phyloP scores from a whole-genome alignment of 64 coral and sea anemone species.

The Cladopsammia gracilis region DNA sequence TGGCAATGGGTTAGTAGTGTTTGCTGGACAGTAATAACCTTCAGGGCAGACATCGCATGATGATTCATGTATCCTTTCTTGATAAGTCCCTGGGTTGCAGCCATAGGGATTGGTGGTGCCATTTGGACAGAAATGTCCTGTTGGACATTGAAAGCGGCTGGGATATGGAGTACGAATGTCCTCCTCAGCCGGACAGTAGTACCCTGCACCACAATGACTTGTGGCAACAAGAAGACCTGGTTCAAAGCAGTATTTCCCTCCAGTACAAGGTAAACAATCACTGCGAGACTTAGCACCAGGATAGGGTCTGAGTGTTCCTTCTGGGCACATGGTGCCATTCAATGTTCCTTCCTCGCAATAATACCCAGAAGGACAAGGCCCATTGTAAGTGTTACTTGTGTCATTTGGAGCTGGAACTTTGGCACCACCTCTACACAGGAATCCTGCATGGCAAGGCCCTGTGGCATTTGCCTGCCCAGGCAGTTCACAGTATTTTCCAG shows the following conservation, averaged over 20 bases:
- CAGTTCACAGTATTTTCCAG: constrained; percentile 83
- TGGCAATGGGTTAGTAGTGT: constrained; percentile 74
- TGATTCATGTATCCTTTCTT: constrained; percentile 57
- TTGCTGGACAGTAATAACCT: constrained; percentile 89
- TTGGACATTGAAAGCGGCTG: constrained; percentile 72
- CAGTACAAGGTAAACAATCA: constrained; percentile 87
- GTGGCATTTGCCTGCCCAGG: constrained; percentile 69
- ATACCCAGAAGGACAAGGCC: constrained; percentile 78
- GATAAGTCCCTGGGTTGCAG: constrained; percentile 89
- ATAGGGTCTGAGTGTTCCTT: constrained; percentile 85
- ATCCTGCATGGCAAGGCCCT: constrained; percentile 84
- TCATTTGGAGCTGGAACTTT: constrained; percentile 78
- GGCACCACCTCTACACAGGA: constrained; percentile 84
- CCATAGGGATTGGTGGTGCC: constrained; percentile 85
- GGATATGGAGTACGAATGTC: constrained; percentile 79
- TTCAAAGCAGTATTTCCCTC: constrained; percentile 86
- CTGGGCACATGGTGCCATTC: constrained; percentile 85
- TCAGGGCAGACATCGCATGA: constrained; percentile 78
- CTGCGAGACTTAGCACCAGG: constrained; percentile 56
- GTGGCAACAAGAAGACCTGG: constrained; percentile 70
- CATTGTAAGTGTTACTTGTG: constrained; percentile 40
- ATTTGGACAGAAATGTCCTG: constrained; percentile 83
- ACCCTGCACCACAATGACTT: constrained; percentile 74
- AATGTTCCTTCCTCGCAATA: constrained; percentile 89
- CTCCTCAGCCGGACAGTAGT: constrained; percentile 90